Percentiles rank a stretch among this genome's conserved stretches.
phyloP scores from a whole-genome alignment of 1,140 invertebrate genomes.

The Pectinophora gossypiella region DNA sequence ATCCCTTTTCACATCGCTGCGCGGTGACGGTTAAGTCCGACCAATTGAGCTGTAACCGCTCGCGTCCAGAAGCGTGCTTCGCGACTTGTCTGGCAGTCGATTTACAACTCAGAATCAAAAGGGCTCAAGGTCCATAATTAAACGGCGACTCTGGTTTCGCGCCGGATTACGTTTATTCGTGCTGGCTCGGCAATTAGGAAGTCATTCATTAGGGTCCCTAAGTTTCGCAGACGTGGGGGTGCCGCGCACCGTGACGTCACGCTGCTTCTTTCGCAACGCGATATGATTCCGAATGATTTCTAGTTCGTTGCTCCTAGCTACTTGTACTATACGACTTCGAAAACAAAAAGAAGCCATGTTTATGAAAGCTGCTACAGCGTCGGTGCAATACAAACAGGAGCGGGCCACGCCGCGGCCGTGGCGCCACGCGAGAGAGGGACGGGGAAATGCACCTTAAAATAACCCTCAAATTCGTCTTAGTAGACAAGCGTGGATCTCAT shows the following conservation, averaged over 20 bases:
- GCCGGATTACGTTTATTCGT: constrained; percentile 68
- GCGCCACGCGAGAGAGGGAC: constrained; percentile 44
- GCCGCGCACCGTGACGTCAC: constrained; percentile 61
- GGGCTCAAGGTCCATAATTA: constrained; percentile 55
- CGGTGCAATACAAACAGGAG: constrained; percentile 54
- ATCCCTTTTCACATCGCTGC: constrained; percentile 29
- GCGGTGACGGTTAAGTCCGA: constrained; percentile 32
- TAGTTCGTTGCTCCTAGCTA: constrained; percentile 28
- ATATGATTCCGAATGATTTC: constrained; percentile 24
- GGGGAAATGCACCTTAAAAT: constrained; percentile 56
- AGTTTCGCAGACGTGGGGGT: constrained; percentile 73
- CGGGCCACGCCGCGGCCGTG: constrained; percentile 46
- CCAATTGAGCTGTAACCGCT: constrained; percentile 41
- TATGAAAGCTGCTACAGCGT: constrained; percentile 40
- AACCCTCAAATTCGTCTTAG: constrained; percentile 60
- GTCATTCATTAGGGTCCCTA: constrained; percentile 74
- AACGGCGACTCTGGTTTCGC: constrained; percentile 44
- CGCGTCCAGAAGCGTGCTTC: constrained; percentile 48
- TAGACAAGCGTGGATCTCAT: constrained; percentile 52
- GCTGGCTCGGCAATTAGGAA: constrained; percentile 72
- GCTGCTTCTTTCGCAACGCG: constrained; percentile 42
- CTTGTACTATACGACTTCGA: constrained; percentile 20
- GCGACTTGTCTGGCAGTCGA: constrained; percentile 50
- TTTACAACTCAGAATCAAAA: constrained; percentile 58
- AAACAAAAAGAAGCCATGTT: constrained; percentile 51